Conservation (phyloP, 2,113 vertebrate genomes). For the Maccullochella peelii region DNA sequence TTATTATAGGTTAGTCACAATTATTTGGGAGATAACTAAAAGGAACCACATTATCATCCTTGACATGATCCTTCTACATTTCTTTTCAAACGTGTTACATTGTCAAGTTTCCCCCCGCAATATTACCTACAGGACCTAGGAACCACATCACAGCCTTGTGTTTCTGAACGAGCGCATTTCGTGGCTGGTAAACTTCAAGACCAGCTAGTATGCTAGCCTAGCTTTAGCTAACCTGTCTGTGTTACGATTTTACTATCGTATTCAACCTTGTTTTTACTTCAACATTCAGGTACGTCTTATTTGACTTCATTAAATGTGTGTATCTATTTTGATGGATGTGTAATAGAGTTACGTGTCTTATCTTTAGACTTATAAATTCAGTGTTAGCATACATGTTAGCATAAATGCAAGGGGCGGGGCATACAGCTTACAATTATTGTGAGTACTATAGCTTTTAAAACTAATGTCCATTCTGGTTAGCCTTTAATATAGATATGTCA, state of each 20-base stretch:
- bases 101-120: too few species aligned
- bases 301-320: background rate
- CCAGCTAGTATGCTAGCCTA: slow-evolving; percentile 32
- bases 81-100: background rate
- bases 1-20: background rate
- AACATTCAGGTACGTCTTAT: slow-evolving; percentile 16
- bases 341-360: background rate
- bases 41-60: background rate
- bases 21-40: background rate
- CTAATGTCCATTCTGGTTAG: background rate
- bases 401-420: slow-evolving; percentile 4
- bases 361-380: background rate
- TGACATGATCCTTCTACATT: background rate
- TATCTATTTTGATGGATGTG: background rate
- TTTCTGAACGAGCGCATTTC: slow-evolving; percentile 62
- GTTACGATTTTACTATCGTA: background rate
- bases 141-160: slow-evolving; percentile 10
- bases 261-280: background rate
- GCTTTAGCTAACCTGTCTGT: background rate
- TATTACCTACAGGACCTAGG: background rate
- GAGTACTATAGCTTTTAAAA: background rate
- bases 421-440: background rate
- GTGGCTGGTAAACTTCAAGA: background rate
- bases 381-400: slow-evolving; percentile 34
- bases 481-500: background rate